Evolutionary conservation across 1,140 invertebrate species (phyloP).

Genomic region (Zaprionus davidi): DNA sequence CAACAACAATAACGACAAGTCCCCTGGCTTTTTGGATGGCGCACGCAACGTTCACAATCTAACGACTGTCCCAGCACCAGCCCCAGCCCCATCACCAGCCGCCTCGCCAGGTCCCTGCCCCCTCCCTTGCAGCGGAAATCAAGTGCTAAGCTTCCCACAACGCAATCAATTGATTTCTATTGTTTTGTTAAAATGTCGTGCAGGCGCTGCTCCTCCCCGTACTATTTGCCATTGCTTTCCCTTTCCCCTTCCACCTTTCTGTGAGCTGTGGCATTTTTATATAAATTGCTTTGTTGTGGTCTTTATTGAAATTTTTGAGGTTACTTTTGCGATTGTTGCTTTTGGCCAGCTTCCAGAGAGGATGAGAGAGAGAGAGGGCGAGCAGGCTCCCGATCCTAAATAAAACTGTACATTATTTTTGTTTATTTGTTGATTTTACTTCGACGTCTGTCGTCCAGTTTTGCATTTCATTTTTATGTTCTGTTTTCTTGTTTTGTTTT

Average conservation of each 20-base stretch:
- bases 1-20: slow-evolving; percentile 59
- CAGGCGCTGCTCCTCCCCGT: slow-evolving; percentile 24
- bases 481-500: slow-evolving; percentile 29
- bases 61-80: slow-evolving; percentile 4
- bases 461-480: slow-evolving; percentile 59
- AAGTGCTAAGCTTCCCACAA: slow-evolving; percentile 82
- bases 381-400: slow-evolving; percentile 46
- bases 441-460: slow-evolving; percentile 64
- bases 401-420: slow-evolving; percentile 74
- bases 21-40: slow-evolving; percentile 40
- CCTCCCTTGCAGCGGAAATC: slow-evolving; percentile 57
- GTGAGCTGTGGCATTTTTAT: slow-evolving; percentile 72
- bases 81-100: neutral
- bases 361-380: slow-evolving; percentile 32
- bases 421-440: slow-evolving; percentile 71
- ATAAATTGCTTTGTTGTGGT: slow-evolving; percentile 82
- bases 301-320: slow-evolving; percentile 82
- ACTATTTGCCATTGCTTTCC: slow-evolving; percentile 60
- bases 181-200: slow-evolving; percentile 81
- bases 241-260: neutral
- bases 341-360: slow-evolving; percentile 50
- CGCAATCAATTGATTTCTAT: slow-evolving; percentile 83
- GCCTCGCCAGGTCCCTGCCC: neutral
- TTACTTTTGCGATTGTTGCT: slow-evolving; percentile 79
- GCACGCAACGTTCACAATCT: slow-evolving; percentile 34